Evolutionary conservation across 2,888 invertebrate genomes (phyloP).

Genomic region (Pachycephus smyrnensis): DNA sequence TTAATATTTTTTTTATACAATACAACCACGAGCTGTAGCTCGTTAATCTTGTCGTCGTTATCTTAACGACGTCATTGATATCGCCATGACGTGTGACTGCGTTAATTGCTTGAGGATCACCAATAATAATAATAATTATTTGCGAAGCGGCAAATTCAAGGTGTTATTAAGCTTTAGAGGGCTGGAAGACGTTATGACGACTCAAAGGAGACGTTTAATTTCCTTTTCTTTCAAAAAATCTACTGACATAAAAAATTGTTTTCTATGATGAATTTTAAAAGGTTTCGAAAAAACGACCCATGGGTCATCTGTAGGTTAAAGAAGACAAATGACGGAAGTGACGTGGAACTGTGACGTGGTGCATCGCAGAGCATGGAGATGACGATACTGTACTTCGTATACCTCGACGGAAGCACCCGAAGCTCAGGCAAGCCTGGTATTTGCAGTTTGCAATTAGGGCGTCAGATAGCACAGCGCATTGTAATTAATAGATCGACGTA

Average conservation of each 20-base stretch:
- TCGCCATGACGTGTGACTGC: background rate
- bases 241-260: too few species aligned
- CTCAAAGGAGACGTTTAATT: too few species aligned
- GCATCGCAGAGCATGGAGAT: background rate
- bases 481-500: slow-evolving; percentile 37
- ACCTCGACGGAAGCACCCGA: background rate
- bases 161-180: background rate
- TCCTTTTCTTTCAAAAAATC: too few species aligned
- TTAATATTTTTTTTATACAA: too few species aligned
- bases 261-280: too few species aligned
- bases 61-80: background rate
- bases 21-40: background rate
- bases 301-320: too few species aligned
- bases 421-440: background rate
- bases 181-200: too few species aligned
- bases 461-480: slow-evolving; percentile 14
- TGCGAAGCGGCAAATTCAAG: background rate
- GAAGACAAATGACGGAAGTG: too few species aligned
- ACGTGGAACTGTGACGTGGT: background rate
- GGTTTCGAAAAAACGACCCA: too few species aligned
- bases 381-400: background rate
- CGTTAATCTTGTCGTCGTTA: background rate
- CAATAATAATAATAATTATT: background rate
- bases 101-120: background rate
- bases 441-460: slow-evolving; percentile 30